Evolutionary conservation across 2,888 invertebrate genomes (phyloP), one percentile per base, ranked within the genome.

Genomic region (Elmis aenea): DNA sequence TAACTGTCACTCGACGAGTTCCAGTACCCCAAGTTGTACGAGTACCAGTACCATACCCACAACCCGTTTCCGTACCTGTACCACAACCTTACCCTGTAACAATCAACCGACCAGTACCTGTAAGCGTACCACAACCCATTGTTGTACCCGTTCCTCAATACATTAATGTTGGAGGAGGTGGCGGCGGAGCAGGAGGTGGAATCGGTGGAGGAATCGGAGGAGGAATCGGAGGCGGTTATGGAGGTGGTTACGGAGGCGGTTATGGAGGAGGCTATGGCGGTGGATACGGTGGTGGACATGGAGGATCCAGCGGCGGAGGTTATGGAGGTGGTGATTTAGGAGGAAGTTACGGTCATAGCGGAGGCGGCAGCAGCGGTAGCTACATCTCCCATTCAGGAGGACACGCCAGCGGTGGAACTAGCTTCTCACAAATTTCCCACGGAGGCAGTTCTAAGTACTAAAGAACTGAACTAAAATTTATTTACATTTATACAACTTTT

Each of bases 61-160:
- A 63, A 38, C 66, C 66, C 1, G 54, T 62, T 15, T 63, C 61
- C 13, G 62, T 66, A n/a, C 62, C 64, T 5, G 60, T 62, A 13
- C 62, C 66, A 6, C 58, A 60, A 39, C 59, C 61, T 6, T 64
- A 64, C 3, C 49, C 66, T 2, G 64, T 73, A 3, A 64, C 66
- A 1, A 65, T 76, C 0, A 72, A 76, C 24, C 65, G 75, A 37
- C 75, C 76, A 1, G 72, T 72, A 32, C 71, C 75, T 2, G 74
- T 74, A 13, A 70, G 72, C 0, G 68, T 75, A 0, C 67, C 75
- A 4, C 74, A 75, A 31, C 74, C 74, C 0, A 69, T 73, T 2
- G 52, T 55, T 29, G 59, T 56, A 18, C 48, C 56, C 38, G 56
- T 62, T 26, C 73, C 72, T 1, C 74, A 6, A 13, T 20, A 23